phyloP scores from a whole-genome alignment of 2,113 vertebrate species.

The Ameiurus melas region DNA sequence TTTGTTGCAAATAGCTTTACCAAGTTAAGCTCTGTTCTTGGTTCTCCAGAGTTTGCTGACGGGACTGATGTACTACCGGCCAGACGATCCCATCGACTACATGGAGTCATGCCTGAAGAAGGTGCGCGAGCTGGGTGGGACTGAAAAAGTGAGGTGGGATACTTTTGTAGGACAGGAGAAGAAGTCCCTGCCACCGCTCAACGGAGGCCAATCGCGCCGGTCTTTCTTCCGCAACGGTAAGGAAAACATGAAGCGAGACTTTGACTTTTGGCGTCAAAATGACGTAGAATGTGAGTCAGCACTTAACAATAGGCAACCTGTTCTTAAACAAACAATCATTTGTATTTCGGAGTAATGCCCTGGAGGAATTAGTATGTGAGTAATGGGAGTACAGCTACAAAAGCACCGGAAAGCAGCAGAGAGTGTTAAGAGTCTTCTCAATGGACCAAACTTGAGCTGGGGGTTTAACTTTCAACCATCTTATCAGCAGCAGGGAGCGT shows the following conservation, averaged over 20 bases:
- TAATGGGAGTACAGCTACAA: background rate
- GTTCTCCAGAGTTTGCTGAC: constrained; percentile 90
- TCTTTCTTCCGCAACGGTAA: constrained; percentile 96
- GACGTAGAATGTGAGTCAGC: background rate
- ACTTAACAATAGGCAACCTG: background rate
- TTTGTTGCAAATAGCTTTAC: background rate
- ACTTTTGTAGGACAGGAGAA: constrained; percentile 97
- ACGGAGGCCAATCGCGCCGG: constrained; percentile 89
- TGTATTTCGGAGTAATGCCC: background rate
- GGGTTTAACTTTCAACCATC: background rate
- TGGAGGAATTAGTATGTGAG: background rate
- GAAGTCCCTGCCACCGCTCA: constrained; percentile 90
- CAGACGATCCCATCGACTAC: constrained; percentile 95
- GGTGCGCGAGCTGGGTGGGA: constrained; percentile 88
- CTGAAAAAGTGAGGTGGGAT: constrained; percentile 95
- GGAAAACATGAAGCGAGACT: background rate
- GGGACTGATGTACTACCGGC: constrained; percentile 94
- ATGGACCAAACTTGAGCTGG: background rate
- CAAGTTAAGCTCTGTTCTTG: constrained; percentile 3
- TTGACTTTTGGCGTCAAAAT: background rate
- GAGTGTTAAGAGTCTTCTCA: background rate
- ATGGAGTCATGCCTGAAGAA: constrained; percentile 92
- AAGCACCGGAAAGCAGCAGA: background rate
- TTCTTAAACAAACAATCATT: background rate
- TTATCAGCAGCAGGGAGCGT: background rate